Evolutionary conservation across 1,140 invertebrate genomes (phyloP), one percentile per base, ranked within the genome.

Genomic region (Limonius californicus): DNA sequence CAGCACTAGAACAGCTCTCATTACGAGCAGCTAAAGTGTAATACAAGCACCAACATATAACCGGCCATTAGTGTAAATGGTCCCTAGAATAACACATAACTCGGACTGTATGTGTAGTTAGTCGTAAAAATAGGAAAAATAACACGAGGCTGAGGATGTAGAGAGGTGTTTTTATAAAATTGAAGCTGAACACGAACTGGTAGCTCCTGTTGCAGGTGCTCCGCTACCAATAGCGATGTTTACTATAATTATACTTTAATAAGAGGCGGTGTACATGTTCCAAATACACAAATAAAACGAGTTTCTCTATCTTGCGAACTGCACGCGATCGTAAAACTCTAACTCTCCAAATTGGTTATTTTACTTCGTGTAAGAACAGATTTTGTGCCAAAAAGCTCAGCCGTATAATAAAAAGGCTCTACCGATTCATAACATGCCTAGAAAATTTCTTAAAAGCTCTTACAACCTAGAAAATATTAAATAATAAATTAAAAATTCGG

Each of bases 231-330:
- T 62, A 57, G 61, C 56, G 43, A 57, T 62, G 61, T 62, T 62
- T 62, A 62, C 61, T 62, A 62, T 62, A 62, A 62, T 62, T 62
- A 62, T 54, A 62, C 55, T 62, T 62, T 62, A 62, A 62, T 62
- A 62, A 54, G 56, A 62, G 61, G 61, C 54, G 55, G 61, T 27
- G 61, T 57, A 62, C 55, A 45, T 45, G 42, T 45, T 45, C 42
- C 42, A 45, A 45, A 45, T 45, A 45, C 42, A 18, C 42, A 45
- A 45, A 45, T 45, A 45, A 45, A 45, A 45, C 42, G 42, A 45
- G 42, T 45, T 45, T 45, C 23, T 45, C 42, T 45, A 45, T 18
- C 42, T 45, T 45, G 42, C 42, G 12, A 45, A 27, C n/a, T 45
- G 16, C 42, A 45, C 42, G 42, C 42, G 42, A 45, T 45, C 12